phyloP scores from a whole-genome alignment of 2,113 vertebrate species.

The Microcebus lehilahytsara region DNA sequence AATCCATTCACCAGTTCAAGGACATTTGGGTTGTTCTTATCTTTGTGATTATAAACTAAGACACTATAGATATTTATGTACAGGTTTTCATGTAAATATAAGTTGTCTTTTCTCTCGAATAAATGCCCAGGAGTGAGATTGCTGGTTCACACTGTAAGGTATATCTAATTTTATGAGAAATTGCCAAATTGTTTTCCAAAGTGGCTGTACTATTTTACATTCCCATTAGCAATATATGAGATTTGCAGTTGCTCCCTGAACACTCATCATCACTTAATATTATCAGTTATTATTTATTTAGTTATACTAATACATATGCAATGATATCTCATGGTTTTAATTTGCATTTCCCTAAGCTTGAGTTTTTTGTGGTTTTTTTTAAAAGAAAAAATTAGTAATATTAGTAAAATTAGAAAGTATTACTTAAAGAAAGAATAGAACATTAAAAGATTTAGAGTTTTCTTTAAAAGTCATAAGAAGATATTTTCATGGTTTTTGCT shows the following conservation, averaged over 20 bases:
- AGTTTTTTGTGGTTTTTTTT: background rate
- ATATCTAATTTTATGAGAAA: background rate
- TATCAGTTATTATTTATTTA: background rate
- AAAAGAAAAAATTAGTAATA: background rate
- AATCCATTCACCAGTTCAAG: background rate
- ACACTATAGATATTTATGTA: background rate
- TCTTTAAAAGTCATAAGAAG: background rate
- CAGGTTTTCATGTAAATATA: background rate
- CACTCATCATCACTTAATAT: background rate
- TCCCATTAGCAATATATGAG: background rate
- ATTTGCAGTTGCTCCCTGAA: background rate
- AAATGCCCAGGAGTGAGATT: background rate
- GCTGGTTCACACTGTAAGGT: background rate
- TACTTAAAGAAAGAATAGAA: background rate
- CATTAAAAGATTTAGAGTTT: background rate
- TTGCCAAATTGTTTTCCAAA: background rate
- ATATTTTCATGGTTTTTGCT: background rate
- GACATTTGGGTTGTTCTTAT: background rate
- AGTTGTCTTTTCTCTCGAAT: background rate
- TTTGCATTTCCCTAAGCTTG: background rate
- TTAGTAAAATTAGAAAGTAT: background rate
- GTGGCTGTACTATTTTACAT: background rate
- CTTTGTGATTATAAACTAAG: background rate
- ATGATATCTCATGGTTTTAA: background rate
- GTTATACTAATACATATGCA: background rate